Evolutionary conservation across 1,140 invertebrate species (phyloP).

Genomic region (Aporrectodea caliginosa): DNA sequence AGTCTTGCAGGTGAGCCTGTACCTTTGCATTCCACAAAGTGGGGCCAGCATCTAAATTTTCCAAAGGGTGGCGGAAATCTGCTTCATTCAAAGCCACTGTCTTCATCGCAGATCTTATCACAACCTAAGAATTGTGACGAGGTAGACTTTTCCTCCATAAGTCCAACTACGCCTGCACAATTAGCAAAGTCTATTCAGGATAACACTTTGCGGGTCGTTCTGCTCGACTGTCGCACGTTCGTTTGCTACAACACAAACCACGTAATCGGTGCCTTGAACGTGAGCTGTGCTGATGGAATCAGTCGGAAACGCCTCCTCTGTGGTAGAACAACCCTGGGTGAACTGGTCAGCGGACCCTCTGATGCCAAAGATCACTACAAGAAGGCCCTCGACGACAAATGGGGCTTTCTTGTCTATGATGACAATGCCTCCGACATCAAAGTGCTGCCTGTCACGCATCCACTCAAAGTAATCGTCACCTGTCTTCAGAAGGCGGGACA

Average conservation of each 20-base stretch:
- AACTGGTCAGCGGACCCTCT: constrained; percentile 62
- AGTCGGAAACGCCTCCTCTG: constrained; percentile 67
- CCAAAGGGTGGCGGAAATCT: neutral
- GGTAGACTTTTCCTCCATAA: neutral
- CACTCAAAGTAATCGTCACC: constrained; percentile 66
- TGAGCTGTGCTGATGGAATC: constrained; percentile 72
- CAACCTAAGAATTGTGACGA: neutral
- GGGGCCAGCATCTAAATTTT: neutral
- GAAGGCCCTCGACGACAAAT: constrained; percentile 54
- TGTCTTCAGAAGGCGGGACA: constrained; percentile 68
- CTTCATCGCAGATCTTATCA: neutral
- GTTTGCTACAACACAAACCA: constrained; percentile 70
- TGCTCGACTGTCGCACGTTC: constrained; percentile 71
- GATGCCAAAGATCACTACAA: constrained; percentile 66
- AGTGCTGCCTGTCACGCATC: constrained; percentile 60
- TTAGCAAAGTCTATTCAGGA: neutral
- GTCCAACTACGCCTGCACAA: neutral
- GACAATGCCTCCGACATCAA: constrained; percentile 38
- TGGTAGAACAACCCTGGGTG: constrained; percentile 66
- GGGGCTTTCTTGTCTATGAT: constrained; percentile 55
- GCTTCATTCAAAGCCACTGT: neutral
- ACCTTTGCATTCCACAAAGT: neutral
- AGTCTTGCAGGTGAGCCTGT: neutral
- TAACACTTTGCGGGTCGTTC: constrained; percentile 48
- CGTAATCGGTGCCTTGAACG: constrained; percentile 69